Conservation (phyloP, 2,888 invertebrate species). For the Seira ritae region DNA sequence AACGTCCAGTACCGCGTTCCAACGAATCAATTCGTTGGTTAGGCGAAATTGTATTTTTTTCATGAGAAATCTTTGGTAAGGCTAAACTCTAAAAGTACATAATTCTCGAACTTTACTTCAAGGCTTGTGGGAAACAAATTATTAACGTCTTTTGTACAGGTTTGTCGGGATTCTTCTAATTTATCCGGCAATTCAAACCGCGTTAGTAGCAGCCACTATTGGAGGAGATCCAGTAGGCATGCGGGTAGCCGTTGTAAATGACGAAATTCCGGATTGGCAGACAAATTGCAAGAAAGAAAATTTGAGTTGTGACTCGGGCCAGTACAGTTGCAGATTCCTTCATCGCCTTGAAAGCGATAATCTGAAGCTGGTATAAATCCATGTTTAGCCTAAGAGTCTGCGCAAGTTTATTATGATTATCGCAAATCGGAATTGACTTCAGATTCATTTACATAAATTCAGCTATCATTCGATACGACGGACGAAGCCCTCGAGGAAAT, state of each 20-base stretch:
- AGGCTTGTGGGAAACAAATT: too few relatives aligned
- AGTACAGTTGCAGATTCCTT: conserved; percentile 40
- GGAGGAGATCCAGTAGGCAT: conserved; percentile 90
- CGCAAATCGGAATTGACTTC: too few relatives aligned
- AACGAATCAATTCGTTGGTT: conserved; percentile 41
- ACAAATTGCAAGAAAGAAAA: conserved; percentile 13
- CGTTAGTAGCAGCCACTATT: conserved; percentile 93
- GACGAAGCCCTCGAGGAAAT: conserved; percentile 32
- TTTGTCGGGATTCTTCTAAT: conserved; percentile 95
- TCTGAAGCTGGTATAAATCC: conserved; percentile 26
- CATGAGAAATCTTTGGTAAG: conserved; percentile 24
- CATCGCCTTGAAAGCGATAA: conserved; percentile 39
- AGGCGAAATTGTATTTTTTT: conserved; percentile 38
- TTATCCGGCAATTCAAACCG: conserved; percentile 93
- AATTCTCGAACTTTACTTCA: not conserved
- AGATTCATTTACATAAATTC: not conserved
- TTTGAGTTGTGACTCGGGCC: conserved; percentile 29
- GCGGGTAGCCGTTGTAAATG: conserved; percentile 87
- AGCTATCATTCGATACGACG: conserved; percentile 16
- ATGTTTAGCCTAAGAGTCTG: too few relatives aligned
- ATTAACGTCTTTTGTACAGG: conserved; percentile 2
- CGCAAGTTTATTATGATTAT: too few relatives aligned
- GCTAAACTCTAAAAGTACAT: not conserved
- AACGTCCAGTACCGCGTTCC: not conserved
- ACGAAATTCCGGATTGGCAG: conserved; percentile 78